Evolutionary conservation across 2,888 invertebrate species (phyloP).

Genomic region (Xestia ashworthii): DNA sequence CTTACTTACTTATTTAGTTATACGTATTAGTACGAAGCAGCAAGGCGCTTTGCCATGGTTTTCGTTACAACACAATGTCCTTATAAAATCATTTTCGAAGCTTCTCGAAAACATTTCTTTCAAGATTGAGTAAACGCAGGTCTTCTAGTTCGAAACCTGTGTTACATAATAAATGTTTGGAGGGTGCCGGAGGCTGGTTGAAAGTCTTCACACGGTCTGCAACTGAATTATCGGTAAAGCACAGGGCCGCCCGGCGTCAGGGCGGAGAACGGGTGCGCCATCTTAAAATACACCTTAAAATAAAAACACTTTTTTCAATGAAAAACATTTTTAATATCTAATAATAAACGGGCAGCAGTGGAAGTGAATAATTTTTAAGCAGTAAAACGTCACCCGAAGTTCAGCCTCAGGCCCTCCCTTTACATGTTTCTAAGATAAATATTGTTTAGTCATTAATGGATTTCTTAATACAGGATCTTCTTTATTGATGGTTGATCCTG

Average conservation of each 20-base stretch:
- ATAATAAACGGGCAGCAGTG: slow-evolving; percentile 21
- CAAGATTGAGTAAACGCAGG: background rate
- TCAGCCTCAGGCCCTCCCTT: slow-evolving; percentile 46
- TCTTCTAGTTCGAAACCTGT: background rate
- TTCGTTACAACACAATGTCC: background rate
- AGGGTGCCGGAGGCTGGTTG: background rate
- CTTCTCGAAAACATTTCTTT: background rate
- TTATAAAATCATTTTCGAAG: background rate
- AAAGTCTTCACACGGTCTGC: background rate
- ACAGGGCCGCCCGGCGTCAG: slow-evolving; percentile 35
- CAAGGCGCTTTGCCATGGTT: background rate
- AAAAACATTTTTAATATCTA: slow-evolving; percentile 34
- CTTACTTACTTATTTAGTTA: background rate
- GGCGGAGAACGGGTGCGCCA: slow-evolving; percentile 8
- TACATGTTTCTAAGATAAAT: slow-evolving; percentile 45
- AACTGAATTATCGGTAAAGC: slow-evolving; percentile 1
- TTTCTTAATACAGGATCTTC: too few relatives aligned
- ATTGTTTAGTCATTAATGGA: slow-evolving; percentile 26
- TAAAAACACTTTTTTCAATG: slow-evolving; percentile 16
- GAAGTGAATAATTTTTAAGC: slow-evolving; percentile 43
- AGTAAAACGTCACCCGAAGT: slow-evolving; percentile 13
- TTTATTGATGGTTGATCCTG: too few relatives aligned
- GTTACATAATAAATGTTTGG: background rate
- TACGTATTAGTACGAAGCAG: background rate
- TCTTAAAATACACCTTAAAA: slow-evolving; percentile 33